A percentile compares a stretch with the other conserved stretches of the same genome.
Evolutionary conservation across 1,140 invertebrate species (phyloP).

Genomic region (Araneus ventricosus): DNA sequence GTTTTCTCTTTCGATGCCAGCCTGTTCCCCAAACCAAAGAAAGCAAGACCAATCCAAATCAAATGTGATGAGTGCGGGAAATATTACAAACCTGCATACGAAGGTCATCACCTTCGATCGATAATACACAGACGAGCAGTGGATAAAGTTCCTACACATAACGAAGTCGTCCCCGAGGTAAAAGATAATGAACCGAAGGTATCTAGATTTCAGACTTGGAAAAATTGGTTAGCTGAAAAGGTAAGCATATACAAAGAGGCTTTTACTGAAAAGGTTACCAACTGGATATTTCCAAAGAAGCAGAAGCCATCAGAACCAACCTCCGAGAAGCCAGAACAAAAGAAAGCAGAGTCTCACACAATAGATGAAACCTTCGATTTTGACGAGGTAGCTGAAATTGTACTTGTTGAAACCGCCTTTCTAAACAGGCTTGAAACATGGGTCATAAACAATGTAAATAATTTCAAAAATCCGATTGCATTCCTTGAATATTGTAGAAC

Average conservation of each 20-base stretch:
- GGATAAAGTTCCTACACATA: too few relatives aligned
- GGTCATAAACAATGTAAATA: not conserved
- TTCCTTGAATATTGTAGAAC: too few relatives aligned
- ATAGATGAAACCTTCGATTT: too few relatives aligned
- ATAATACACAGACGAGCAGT: not conserved
- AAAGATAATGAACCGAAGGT: too few relatives aligned
- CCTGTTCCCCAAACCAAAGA: not conserved
- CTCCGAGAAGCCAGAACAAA: too few relatives aligned
- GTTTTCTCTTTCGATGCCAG: too few relatives aligned
- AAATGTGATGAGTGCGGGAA: not conserved
- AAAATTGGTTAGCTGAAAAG: not conserved
- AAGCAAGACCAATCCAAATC: not conserved
- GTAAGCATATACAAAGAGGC: not conserved
- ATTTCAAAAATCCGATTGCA: too few relatives aligned
- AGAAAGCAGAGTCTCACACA: too few relatives aligned
- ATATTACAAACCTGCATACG: not conserved
- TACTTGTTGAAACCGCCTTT: not conserved
- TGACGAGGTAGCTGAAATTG: too few relatives aligned
- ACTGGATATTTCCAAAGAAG: not conserved
- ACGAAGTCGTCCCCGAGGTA: too few relatives aligned
- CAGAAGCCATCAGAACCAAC: too few relatives aligned
- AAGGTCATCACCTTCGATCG: not conserved
- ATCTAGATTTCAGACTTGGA: too few relatives aligned
- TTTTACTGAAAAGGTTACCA: not conserved
- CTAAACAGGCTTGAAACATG: not conserved